A percentile compares a stretch with the other conserved stretches of the same genome.
Conservation (phyloP, 2,797 vertebrate genomes). For the Pipistrellus kuhlii region DNA sequence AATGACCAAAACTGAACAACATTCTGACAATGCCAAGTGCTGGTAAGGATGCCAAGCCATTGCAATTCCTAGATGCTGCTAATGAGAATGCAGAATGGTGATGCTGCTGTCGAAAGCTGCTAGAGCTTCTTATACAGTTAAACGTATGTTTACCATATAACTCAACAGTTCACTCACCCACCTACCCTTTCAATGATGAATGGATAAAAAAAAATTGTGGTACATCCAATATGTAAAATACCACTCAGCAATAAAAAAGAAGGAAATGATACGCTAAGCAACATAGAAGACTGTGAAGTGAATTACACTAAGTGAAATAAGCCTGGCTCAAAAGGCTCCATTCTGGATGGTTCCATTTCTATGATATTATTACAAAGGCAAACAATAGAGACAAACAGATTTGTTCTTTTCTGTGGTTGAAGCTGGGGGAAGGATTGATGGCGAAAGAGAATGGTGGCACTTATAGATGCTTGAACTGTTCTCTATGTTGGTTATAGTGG, state of each 20-base stretch:
- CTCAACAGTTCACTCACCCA: neutral
- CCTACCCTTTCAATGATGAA: neutral
- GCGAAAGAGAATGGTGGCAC: neutral
- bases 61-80: neutral
- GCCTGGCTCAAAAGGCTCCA: neutral
- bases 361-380: neutral
- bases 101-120: neutral
- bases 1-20: neutral
- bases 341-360: neutral
- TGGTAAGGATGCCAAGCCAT: neutral
- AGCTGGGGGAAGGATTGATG: neutral
- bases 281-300: neutral
- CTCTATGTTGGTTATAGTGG: neutral
- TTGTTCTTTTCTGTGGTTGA: neutral
- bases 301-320: constrained; percentile 24
- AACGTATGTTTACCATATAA: neutral
- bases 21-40: neutral
- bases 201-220: neutral
- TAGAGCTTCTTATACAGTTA: neutral
- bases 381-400: neutral
- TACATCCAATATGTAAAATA: constrained; percentile 17
- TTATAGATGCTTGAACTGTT: neutral
- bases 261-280: neutral
- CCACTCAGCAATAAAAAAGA: neutral
- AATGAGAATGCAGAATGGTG: neutral